These are phyloP conservation scores for Dysidea cf. avara DNA, from an alignment of 37 sponge, comb jelly and placozoan genomes.

Conservation along the genomic window DNA sequence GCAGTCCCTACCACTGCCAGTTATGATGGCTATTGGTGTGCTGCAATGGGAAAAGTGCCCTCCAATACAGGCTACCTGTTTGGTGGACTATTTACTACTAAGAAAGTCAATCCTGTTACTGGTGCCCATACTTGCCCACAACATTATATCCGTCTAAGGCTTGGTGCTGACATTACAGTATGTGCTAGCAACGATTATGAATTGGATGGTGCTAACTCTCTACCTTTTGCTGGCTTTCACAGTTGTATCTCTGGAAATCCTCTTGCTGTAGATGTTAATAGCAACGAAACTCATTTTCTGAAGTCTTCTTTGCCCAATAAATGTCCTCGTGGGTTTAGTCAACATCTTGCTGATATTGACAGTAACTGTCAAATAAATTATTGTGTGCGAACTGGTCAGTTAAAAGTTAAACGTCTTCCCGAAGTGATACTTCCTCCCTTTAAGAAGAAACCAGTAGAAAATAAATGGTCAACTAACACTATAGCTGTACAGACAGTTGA, in stretches of 20 bases:
- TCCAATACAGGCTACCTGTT: constrained; percentile 27
- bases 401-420: background rate
- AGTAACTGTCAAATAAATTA: constrained; percentile 38
- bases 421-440: constrained; percentile 51
- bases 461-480: constrained; percentile 13
- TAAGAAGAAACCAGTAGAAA: constrained; percentile 21
- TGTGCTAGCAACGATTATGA: constrained; percentile 47
- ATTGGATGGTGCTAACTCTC: constrained; percentile 24
- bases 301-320: constrained; percentile 3
- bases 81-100: constrained; percentile 40
- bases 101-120: constrained; percentile 26
- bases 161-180: constrained; percentile 18
- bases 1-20: background rate
- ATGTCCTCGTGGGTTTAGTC: constrained; percentile 39
- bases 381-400: constrained; percentile 21
- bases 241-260: constrained; percentile 52
- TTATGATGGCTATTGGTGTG: constrained; percentile 51
- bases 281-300: background rate
- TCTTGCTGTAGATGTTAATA: background rate
- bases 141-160: constrained; percentile 7
- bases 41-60: background rate
- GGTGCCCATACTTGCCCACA: constrained; percentile 29
- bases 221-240: constrained; percentile 60
- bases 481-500: too few species aligned
- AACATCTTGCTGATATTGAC: constrained; percentile 29